Conservation (phyloP, 2,888 invertebrate genomes). For the Hydriomena furcata region DNA sequence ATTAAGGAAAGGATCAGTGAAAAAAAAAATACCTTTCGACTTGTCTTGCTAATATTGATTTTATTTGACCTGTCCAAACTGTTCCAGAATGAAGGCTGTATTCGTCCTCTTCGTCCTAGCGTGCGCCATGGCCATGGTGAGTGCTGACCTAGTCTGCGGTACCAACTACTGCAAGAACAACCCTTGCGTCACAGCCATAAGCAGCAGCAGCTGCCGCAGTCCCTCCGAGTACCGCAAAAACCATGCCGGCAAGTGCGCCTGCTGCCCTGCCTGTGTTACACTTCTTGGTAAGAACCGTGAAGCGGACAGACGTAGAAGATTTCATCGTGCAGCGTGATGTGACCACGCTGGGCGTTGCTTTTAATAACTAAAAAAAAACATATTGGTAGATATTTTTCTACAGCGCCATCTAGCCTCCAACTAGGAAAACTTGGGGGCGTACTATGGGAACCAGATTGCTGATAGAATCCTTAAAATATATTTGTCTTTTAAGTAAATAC, state of each 20-base stretch:
- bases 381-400: too few relatives aligned
- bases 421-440: too few relatives aligned
- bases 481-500: too few relatives aligned
- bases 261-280: slow-evolving; percentile 76
- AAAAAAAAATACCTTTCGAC: too few relatives aligned
- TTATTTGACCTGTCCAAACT: not conserved
- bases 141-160: slow-evolving; percentile 72
- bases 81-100: slow-evolving; percentile 66
- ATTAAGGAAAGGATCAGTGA: too few relatives aligned
- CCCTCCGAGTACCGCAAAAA: slow-evolving; percentile 59
- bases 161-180: slow-evolving; percentile 66
- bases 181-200: slow-evolving; percentile 55
- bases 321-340: too few relatives aligned
- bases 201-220: slow-evolving; percentile 52
- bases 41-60: not conserved
- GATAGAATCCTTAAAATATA: too few relatives aligned
- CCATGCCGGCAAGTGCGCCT: slow-evolving; percentile 74
- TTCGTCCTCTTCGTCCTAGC: slow-evolving; percentile 56
- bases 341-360: too few relatives aligned
- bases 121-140: slow-evolving; percentile 56
- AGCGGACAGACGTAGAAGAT: too few relatives aligned
- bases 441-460: too few relatives aligned
- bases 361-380: too few relatives aligned
- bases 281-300: slow-evolving; percentile 53
- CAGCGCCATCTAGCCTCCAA: too few relatives aligned